A percentile compares a stretch with the other conserved stretches of the same genome.
phyloP scores from a whole-genome alignment of 2,797 vertebrate genomes.

The Syndactyla subalaris region DNA sequence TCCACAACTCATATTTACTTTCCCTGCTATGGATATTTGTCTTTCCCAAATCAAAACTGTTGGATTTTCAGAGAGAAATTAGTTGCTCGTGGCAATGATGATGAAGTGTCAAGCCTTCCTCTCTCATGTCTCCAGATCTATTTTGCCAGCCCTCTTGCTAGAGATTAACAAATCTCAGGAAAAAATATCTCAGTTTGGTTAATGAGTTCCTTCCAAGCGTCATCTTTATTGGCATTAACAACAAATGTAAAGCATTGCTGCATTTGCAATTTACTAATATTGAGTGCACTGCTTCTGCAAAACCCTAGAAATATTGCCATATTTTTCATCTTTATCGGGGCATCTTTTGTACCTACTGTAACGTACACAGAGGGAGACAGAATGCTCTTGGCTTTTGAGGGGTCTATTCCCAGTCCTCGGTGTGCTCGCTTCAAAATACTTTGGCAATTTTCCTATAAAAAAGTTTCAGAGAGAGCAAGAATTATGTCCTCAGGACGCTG shows the following conservation, averaged over 20 bases:
- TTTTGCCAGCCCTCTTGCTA: neutral
- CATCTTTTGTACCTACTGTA: neutral
- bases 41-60: neutral
- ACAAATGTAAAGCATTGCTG: neutral
- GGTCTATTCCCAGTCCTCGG: neutral
- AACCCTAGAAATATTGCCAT: neutral
- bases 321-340: neutral
- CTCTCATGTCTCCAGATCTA: neutral
- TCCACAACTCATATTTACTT: conserved; percentile 3
- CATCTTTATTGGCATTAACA: neutral
- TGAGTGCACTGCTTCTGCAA: neutral
- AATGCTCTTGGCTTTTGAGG: neutral
- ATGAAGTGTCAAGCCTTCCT: neutral
- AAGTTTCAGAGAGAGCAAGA: neutral
- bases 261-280: neutral
- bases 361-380: neutral
- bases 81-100: neutral
- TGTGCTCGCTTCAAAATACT: neutral
- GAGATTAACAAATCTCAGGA: neutral
- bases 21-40: neutral
- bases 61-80: neutral
- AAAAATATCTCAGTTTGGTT: neutral
- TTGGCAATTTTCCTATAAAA: neutral
- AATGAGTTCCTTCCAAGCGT: neutral
- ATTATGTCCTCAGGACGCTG: neutral